Base-by-base conservation (phyloP, 1,140 invertebrate species). In the Gryllus bimaculatus region DNA sequence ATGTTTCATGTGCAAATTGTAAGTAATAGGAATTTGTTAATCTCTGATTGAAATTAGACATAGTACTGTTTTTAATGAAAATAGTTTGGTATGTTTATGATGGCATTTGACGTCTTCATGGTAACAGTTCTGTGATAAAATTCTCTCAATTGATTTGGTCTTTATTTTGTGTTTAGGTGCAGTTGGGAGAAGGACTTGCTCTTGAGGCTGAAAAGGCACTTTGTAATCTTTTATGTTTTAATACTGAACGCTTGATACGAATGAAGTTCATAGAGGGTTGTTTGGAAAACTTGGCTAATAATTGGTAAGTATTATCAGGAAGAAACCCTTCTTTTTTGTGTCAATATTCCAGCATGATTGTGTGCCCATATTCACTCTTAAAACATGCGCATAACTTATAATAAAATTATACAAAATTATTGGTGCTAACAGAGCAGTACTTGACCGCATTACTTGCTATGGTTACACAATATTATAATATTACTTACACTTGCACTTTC, bases 221-320 rank as follows among this genome's bases (percentile, higher is more conserved):
- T 0, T 95, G 93, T 82, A 95, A 94, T 82, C 86, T 98, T 5
- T 88, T 98, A 1, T 97, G 95, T 84, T 97, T 94, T 82, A 96
- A 94, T 83, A 94, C 94, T 54, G 94, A 96, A 83, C 92, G 94
- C 81, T 88, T 92, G 75, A 95, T 98, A 78, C 89, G 94, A 49
- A 95, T 96, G 84, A 97, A 97, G 87, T 98, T 98, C 83, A 97
- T 98, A 83, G 95, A 97, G 86, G 96, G 95, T 0, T 98, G 96
- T 83, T 87, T 98, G 48, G 92, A 96, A 81, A 98, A 98, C 87
- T 87, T 98, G 74, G 92, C 95, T 15, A 91, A 91, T 80, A 95
- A 97, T 86, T 90, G 90, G 91, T 92, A 85, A 84, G 83, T 48
- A 75, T 47, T n/a, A n/a, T n/a, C n/a, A n/a, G n/a, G n/a, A n/a